Evolutionary conservation across 2,113 vertebrate species (phyloP).

Genomic region (Azemiops feae): DNA sequence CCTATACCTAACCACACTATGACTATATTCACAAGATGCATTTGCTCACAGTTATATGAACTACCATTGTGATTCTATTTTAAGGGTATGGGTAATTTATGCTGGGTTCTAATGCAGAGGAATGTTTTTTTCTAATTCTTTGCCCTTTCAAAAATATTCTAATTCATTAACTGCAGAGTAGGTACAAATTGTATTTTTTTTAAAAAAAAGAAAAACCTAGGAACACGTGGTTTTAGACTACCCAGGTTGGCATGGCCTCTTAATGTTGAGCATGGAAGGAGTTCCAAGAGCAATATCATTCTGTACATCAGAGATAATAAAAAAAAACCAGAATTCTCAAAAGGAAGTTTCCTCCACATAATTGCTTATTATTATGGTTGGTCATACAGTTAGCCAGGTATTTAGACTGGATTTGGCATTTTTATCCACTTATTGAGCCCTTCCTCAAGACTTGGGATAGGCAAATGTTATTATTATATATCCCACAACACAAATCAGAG

Average conservation of each 20-base stretch:
- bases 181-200: background rate
- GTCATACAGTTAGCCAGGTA: background rate
- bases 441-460: background rate
- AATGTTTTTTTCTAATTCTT: background rate
- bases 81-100: background rate
- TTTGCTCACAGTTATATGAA: background rate
- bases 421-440: background rate
- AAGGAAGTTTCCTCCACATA: background rate
- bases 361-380: background rate
- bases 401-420: background rate
- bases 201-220: background rate
- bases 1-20: background rate
- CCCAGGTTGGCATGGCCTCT: background rate
- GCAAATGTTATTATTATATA: background rate
- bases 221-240: background rate
- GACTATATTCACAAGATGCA: background rate
- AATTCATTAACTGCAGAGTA: background rate
- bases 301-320: background rate
- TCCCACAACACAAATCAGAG: background rate
- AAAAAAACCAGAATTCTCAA: background rate
- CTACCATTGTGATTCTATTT: background rate
- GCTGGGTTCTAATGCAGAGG: background rate
- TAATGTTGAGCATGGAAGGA: background rate
- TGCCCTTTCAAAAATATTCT: background rate
- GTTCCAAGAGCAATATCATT: background rate